Evolutionary conservation across 2,888 invertebrate genomes (phyloP).

Genomic region (Gastracanthus pulcherrimus): DNA sequence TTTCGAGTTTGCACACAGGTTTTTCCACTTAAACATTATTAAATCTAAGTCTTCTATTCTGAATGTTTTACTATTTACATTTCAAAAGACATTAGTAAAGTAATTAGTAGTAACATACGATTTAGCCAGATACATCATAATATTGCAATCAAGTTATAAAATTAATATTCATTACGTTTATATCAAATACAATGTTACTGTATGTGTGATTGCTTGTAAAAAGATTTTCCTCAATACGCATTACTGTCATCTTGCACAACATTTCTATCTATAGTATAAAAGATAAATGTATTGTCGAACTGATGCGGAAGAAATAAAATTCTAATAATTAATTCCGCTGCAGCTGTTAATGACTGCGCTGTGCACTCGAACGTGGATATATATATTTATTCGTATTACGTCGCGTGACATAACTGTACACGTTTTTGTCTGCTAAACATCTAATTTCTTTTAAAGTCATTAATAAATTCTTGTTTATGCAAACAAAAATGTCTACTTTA

Average conservation of each 20-base stretch:
- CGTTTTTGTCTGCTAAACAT: neutral
- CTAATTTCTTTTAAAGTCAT: constrained; percentile 1
- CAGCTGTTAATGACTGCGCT: neutral
- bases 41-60: too few species aligned
- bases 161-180: too few species aligned
- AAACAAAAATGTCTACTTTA: neutral
- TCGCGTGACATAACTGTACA: neutral
- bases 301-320: constrained; percentile 38
- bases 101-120: too few species aligned
- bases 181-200: too few species aligned
- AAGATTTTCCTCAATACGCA: neutral
- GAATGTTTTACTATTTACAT: too few species aligned
- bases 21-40: too few species aligned
- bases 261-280: neutral
- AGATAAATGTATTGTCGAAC: constrained; percentile 24
- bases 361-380: neutral
- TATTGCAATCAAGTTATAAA: too few species aligned
- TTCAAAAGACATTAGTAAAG: too few species aligned
- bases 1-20: too few species aligned
- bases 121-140: too few species aligned
- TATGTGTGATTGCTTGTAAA: too few species aligned
- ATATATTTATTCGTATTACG: neutral
- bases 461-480: neutral
- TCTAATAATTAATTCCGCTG: constrained; percentile 16
- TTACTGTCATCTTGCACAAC: neutral